Percentiles rank a stretch among this genome's conserved stretches.
These are phyloP conservation scores for Drosophila pegasa DNA, from an alignment of 2,888 invertebrate genomes.

Conservation along the genomic window DNA sequence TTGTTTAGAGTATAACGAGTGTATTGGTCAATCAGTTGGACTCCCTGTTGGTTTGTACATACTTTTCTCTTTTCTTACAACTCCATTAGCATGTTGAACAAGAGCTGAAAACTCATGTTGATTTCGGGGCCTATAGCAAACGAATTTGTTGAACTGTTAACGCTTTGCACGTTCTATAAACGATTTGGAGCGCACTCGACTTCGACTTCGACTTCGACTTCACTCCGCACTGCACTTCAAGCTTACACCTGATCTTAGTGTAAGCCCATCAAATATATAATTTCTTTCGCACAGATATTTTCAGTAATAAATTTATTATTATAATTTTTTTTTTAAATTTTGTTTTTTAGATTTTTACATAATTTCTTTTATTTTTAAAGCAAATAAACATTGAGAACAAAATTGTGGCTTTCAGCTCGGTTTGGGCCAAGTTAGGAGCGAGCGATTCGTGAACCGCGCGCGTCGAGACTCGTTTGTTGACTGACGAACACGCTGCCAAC, in stretches of 20 bases:
- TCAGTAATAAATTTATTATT: constrained; percentile 1
- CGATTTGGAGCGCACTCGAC: constrained; percentile 54
- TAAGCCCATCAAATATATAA: constrained; percentile 12
- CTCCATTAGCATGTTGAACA: constrained; percentile 55
- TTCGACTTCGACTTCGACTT: constrained; percentile 30
- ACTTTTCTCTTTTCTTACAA: constrained; percentile 29
- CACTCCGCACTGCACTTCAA: constrained; percentile 33
- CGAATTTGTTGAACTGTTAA: constrained; percentile 49
- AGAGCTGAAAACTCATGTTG: constrained; percentile 48
- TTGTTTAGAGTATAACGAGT: background rate
- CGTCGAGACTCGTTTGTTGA: constrained; percentile 66
- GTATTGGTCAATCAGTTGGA: background rate
- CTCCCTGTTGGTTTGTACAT: constrained; percentile 1
- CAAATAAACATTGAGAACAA: constrained; percentile 13
- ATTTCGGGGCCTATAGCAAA: constrained; percentile 25
- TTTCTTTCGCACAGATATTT: constrained; percentile 2
- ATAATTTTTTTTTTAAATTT: background rate
- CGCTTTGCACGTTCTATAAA: constrained; percentile 64
- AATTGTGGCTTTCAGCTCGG: constrained; percentile 21
- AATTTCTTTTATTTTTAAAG: constrained; percentile 31
- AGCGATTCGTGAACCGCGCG: constrained; percentile 55
- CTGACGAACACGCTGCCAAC: constrained; percentile 41
- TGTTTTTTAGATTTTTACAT: constrained; percentile 24
- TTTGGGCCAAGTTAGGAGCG: constrained; percentile 26
- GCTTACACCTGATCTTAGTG: constrained; percentile 21